Evolutionary conservation across 1,140 invertebrate species (phyloP).

Genomic region (Calliphora vicina): DNA sequence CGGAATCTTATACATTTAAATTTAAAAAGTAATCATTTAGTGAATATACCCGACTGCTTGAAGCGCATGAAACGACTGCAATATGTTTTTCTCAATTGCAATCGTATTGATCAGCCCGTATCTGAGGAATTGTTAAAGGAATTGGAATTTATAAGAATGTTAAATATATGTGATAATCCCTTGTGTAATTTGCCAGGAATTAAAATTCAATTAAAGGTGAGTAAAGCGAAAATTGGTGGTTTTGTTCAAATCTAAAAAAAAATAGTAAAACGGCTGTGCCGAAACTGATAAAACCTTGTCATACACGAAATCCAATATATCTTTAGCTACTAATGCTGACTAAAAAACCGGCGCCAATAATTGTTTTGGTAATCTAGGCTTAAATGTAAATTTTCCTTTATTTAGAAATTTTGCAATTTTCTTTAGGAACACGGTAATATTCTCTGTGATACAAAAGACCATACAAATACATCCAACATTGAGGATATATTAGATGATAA

Average conservation of each 20-base stretch:
- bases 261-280: too few species aligned
- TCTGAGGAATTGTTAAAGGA: slow-evolving; percentile 53
- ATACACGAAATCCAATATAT: too few species aligned
- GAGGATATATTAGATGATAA: neutral
- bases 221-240: too few species aligned
- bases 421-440: slow-evolving; percentile 27
- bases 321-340: too few species aligned
- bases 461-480: neutral
- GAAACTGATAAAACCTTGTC: too few species aligned
- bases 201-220: slow-evolving; percentile 24
- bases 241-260: too few species aligned
- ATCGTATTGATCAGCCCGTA: slow-evolving; percentile 60
- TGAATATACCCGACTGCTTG: slow-evolving; percentile 64
- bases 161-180: slow-evolving; percentile 66
- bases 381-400: neutral
- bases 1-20: slow-evolving; percentile 68
- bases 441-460: neutral
- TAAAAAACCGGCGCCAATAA: too few species aligned
- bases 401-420: neutral
- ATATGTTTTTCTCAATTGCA: slow-evolving; percentile 68
- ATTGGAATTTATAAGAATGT: slow-evolving; percentile 63
- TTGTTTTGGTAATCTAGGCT: too few species aligned
- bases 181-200: slow-evolving; percentile 52
- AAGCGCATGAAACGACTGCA: slow-evolving; percentile 65
- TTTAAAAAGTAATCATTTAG: slow-evolving; percentile 66